Evolutionary conservation across 2,888 invertebrate species (phyloP), one percentile per base, ranked within the genome.

Genomic region (Cosmopolites sordidus): DNA sequence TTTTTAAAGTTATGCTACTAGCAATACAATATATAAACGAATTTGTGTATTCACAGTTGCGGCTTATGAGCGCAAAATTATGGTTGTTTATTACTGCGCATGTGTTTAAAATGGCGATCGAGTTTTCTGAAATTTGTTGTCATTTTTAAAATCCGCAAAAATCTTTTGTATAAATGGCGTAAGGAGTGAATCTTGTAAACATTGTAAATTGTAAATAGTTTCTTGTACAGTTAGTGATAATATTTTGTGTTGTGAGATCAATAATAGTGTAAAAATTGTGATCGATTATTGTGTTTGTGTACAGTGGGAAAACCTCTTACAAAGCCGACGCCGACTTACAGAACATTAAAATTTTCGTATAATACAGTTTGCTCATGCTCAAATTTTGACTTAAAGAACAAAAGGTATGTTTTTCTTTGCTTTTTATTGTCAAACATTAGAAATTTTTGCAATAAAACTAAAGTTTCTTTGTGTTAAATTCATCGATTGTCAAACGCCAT

Each of bases 131-230:
- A 69, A 69, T 63, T 70, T 67, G 66, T 69, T 73, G 71, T 72
- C 72, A 72, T 69, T 72, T 72, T 71, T 71, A 71, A 48, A 73
- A 73, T 73, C 82, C 74, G 74, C 76, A 76, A 78, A 78, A 79
- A 82, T 82, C 81, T 78, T 76, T 73, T 74, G 77, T 78, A 78
- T 82, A 79, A 79, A 83, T 83, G 82, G 81, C 81, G 76, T 83
- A 82, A 82, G 75, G 73, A 76, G 76, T 74, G 75, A 76, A 77
- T 79, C 77, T 76, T 79, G 78, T 79, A 78, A 77, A 78, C 79
- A 78, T 78, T 82, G 81, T 81, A 81, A 79, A 81, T 83, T 83
- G 83, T 83, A 83, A 80, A 83, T 83, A 83, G 82, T 80, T 78
- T 76, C 74, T 79, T 83, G 83, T 83, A 83, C 79, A 83, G 83